Percentiles rank a stretch among this genome's conserved stretches.
Evolutionary conservation across 1,140 invertebrate genomes (phyloP).

Genomic region (Cyphomyrmex costatus): DNA sequence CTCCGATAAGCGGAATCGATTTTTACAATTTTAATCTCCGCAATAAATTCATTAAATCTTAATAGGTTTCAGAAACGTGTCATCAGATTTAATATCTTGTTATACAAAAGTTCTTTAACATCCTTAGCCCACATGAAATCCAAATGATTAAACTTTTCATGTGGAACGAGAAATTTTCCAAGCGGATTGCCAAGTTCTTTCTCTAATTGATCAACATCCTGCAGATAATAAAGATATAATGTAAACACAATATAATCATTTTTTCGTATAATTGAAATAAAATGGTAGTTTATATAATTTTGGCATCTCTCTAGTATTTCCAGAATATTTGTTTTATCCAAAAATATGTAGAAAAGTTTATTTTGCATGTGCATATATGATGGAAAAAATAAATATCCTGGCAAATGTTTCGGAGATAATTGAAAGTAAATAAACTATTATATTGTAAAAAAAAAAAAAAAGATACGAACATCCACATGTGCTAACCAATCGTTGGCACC

Average conservation of each 20-base stretch:
- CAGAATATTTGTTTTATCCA: background rate
- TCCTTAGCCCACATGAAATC: slow-evolving; percentile 90
- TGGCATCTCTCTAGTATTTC: background rate
- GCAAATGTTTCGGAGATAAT: background rate
- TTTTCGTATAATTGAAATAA: background rate
- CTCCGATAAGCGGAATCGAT: background rate
- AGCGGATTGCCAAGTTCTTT: slow-evolving; percentile 85
- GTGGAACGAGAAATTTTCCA: slow-evolving; percentile 87
- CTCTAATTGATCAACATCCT: slow-evolving; percentile 82
- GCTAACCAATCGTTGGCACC: slow-evolving; percentile 90
- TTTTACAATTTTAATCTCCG: background rate
- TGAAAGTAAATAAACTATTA: background rate
- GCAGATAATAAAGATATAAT: slow-evolving; percentile 16
- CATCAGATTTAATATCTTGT: slow-evolving; percentile 76
- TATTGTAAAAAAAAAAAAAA: background rate
- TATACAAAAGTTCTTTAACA: slow-evolving; percentile 88
- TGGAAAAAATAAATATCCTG: background rate
- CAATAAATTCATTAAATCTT: background rate
- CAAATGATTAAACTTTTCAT: slow-evolving; percentile 89
- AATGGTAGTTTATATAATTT: background rate
- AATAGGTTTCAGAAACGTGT: background rate
- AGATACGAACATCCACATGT: slow-evolving; percentile 46
- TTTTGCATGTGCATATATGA: background rate
- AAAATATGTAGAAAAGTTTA: background rate
- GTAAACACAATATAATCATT: background rate